phyloP scores from a whole-genome alignment of 1,140 invertebrate species.

The Neodiprion virginianus region DNA sequence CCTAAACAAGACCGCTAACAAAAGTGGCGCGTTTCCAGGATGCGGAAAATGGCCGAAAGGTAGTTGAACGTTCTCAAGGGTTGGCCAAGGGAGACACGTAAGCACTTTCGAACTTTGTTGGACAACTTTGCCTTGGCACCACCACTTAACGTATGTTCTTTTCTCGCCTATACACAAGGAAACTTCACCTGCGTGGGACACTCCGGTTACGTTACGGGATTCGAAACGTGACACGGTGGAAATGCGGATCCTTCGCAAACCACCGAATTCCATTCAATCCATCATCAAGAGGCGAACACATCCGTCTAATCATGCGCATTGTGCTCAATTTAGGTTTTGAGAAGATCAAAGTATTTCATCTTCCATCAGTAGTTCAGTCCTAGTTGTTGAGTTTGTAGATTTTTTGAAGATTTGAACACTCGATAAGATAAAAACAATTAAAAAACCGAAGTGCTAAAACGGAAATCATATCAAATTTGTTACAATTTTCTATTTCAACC shows the following conservation, averaged over 20 bases:
- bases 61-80: not conserved
- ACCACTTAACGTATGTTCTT: not conserved
- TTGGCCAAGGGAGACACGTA: not conserved
- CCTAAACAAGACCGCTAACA: not conserved
- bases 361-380: no score
- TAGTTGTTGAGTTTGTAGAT: no score
- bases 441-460: no score
- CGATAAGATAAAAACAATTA: no score
- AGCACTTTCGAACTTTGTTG: constrained; percentile 2
- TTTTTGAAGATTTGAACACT: no score
- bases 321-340: no score
- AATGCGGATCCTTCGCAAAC: not conserved
- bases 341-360: no score
- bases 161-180: not conserved
- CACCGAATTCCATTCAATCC: no score
- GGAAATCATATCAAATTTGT: no score
- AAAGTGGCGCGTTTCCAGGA: not conserved
- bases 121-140: not conserved
- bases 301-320: no score
- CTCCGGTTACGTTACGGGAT: not conserved
- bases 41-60: not conserved
- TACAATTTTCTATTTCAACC: no score
- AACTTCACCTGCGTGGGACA: not conserved
- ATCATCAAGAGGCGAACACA: no score
- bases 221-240: not conserved